Base-by-base conservation (phyloP, 2,888 invertebrate species). In the Acronicta leporina region DNA sequence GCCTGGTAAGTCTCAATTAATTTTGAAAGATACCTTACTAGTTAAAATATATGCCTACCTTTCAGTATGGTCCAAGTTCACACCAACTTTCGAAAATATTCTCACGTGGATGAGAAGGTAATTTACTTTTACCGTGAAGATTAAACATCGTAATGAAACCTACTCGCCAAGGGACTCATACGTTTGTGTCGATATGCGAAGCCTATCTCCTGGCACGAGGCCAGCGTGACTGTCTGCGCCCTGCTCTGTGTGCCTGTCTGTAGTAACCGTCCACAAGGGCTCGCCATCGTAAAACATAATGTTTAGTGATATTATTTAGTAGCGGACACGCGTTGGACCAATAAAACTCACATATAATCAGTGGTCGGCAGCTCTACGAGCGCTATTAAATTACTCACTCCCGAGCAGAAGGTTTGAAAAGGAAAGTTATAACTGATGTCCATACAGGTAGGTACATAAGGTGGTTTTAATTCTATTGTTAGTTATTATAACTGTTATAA, bases 241-340 rank as follows among this genome's bases (percentile, higher is more conserved):
- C n/a, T 38, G 38, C 13, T n/a, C n/a, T 38, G n/a, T 7, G n/a
- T 7, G n/a, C 1, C 6, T 38, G 8, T 38, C n/a, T 38, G 6
- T 38, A 38, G n/a, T n/a, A 4, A 38, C 13, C 38, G n/a, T 6
- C n/a, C 38, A 38, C n/a, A 38, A 38, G 38, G 13, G n/a, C 7
- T 38, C n/a, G n/a, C 11, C 35, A 0, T 38, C 38, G 38, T 38
- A 38, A 38, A 38, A 38, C 13, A 38, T 35, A 13, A 38, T 38
- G 38, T 38, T 38, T n/a, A 8, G 38, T 38, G n/a, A 38, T 38
- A 38, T 38, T 38, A 38, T 38, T 38, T 38, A 38, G 38, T n/a
- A 38, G 16, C 27, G 4, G 50, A 42, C 38, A 51, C 38, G 44
- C 40, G 38, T 52, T 13, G n/a, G 11, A 13, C 11, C 10, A 35